A percentile compares a stretch with the other conserved stretches of the same genome.
These are phyloP conservation scores for Palloptera scutellata DNA, from an alignment of 2,888 invertebrate species.

Conservation along the genomic window DNA sequence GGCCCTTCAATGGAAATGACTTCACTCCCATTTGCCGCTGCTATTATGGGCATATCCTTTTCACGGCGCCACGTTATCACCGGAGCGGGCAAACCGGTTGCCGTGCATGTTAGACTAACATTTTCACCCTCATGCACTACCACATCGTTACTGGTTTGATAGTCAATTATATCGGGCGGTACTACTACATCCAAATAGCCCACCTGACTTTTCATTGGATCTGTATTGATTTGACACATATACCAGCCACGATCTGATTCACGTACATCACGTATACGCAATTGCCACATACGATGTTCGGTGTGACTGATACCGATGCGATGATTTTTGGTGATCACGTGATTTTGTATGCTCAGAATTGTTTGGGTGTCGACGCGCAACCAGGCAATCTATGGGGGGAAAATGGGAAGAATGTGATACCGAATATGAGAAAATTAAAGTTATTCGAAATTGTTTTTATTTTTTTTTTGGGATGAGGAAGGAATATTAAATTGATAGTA, in stretches of 20 bases:
- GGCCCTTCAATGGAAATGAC: constrained; percentile 58
- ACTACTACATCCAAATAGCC: constrained; percentile 88
- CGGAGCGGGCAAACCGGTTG: constrained; percentile 85
- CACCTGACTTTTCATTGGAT: constrained; percentile 91
- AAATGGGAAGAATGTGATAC: not conserved
- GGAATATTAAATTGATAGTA: too few species aligned
- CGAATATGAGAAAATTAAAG: too few species aligned
- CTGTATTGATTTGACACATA: constrained; percentile 93
- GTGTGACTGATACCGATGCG: constrained; percentile 85
- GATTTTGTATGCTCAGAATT: constrained; percentile 87
- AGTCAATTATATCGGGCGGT: constrained; percentile 86
- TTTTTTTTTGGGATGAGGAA: too few species aligned
- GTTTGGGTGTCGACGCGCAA: constrained; percentile 90
- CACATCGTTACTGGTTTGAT: constrained; percentile 86
- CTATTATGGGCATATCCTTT: constrained; percentile 72
- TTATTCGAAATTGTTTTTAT: too few species aligned
- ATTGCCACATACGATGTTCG: constrained; percentile 86
- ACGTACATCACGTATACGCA: constrained; percentile 83
- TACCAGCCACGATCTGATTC: constrained; percentile 87
- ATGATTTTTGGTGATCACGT: constrained; percentile 89
- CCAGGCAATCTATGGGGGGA: constrained; percentile 80
- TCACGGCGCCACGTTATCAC: constrained; percentile 88
- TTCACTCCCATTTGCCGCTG: constrained; percentile 44
- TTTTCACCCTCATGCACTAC: constrained; percentile 86
- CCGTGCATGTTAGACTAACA: constrained; percentile 85